phyloP scores from a whole-genome alignment of 2,113 vertebrate genomes.

The Clarias gariepinus region DNA sequence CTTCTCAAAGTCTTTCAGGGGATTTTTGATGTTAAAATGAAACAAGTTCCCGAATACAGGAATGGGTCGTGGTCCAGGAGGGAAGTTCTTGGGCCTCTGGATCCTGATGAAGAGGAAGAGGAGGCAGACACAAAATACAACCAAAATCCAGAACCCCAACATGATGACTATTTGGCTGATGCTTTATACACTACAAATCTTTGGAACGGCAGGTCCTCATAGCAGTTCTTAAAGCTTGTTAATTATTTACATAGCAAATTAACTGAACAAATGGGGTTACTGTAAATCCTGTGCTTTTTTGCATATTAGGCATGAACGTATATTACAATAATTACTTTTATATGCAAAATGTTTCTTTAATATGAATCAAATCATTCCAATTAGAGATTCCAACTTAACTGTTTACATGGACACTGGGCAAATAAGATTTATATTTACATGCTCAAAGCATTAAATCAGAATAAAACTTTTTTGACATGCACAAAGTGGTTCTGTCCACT shows the following conservation, averaged over 20 bases:
- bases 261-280: no score
- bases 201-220: background rate
- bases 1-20: constrained; percentile 67
- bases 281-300: no score
- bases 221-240: background rate
- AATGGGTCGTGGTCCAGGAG: constrained; percentile 64
- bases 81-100: constrained; percentile 70
- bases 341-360: no score
- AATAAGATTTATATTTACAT: no score
- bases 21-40: constrained; percentile 62
- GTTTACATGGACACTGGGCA: no score
- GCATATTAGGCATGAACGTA: no score
- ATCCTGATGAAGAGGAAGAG: constrained; percentile 54
- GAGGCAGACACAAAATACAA: constrained; percentile 57
- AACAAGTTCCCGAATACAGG: constrained; percentile 71
- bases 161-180: constrained; percentile 53
- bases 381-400: no score
- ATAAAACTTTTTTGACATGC: no score
- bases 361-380: no score
- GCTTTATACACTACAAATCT: background rate
- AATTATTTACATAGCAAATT: background rate
- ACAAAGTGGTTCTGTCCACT: no score
- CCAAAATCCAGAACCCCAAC: constrained; percentile 57
- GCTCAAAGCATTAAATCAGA: no score
- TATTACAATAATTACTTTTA: no score